phyloP scores from a whole-genome alignment of 2,888 invertebrate genomes.

The Sabatieria punctata region DNA sequence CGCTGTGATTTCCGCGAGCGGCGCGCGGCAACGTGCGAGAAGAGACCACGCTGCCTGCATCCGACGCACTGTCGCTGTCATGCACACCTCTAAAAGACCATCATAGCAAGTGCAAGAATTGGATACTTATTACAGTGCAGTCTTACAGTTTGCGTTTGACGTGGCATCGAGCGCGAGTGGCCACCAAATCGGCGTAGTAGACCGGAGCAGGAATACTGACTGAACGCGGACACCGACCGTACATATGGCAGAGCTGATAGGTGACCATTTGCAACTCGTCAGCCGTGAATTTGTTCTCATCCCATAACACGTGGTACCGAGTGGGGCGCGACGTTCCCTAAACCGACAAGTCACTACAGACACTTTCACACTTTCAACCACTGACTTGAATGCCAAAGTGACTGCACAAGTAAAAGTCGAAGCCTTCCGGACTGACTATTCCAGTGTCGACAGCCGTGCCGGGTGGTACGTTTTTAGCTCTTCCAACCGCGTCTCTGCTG shows the following conservation, averaged over 20 bases:
- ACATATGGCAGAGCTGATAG: slow-evolving; percentile 27
- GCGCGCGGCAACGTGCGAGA: neutral
- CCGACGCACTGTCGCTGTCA: slow-evolving; percentile 11
- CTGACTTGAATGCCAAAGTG: slow-evolving; percentile 18
- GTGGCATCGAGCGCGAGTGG: slow-evolving; percentile 23
- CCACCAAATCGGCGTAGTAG: slow-evolving; percentile 19
- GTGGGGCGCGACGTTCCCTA: slow-evolving; percentile 27
- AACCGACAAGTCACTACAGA: too few species aligned
- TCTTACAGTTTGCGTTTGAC: slow-evolving; percentile 21
- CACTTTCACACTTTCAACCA: neutral
- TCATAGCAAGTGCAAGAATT: neutral
- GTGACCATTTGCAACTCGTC: slow-evolving; percentile 25
- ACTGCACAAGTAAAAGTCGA: slow-evolving; percentile 26
- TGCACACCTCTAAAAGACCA: slow-evolving; percentile 11
- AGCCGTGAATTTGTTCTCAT: slow-evolving; percentile 22
- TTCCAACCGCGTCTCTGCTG: slow-evolving; percentile 4
- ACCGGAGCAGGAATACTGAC: slow-evolving; percentile 10
- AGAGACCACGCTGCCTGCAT: neutral
- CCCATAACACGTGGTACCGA: slow-evolving; percentile 24
- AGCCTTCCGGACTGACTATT: slow-evolving; percentile 21
- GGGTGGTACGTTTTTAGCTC: slow-evolving; percentile 2
- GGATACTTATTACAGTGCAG: neutral
- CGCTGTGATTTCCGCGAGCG: neutral
- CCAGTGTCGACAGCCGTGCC: slow-evolving; percentile 18
- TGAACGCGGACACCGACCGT: slow-evolving; percentile 20